A percentile compares a stretch with the other conserved stretches of the same genome.
phyloP scores from a whole-genome alignment of 1,140 invertebrate species.

The Drosophila yakuba region DNA sequence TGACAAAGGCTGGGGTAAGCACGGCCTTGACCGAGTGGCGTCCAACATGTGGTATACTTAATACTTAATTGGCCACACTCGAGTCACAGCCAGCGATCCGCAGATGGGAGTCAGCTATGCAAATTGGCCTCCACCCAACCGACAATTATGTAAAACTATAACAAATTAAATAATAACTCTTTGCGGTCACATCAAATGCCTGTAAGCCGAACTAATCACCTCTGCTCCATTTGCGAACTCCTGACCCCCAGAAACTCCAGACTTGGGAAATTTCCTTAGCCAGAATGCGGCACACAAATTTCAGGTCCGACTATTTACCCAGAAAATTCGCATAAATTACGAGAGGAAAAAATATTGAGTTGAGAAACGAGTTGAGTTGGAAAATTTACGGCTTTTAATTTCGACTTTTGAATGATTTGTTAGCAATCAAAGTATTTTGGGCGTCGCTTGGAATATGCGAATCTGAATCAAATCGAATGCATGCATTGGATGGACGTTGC shows the following conservation, averaged over 20 bases:
- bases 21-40: constrained; percentile 71
- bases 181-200: constrained; percentile 35
- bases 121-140: constrained; percentile 40
- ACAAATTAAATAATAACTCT: constrained; percentile 61
- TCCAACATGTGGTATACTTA: constrained; percentile 77
- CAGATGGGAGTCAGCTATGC: constrained; percentile 46
- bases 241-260: neutral
- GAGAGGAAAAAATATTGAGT: constrained; percentile 9
- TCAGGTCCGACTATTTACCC: constrained; percentile 13
- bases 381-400: constrained; percentile 63
- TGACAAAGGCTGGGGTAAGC: constrained; percentile 44
- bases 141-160: constrained; percentile 69
- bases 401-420: constrained; percentile 68
- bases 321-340: constrained; percentile 58
- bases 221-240: neutral
- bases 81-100: constrained; percentile 24
- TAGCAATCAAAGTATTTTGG: constrained; percentile 53
- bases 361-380: constrained; percentile 12
- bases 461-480: constrained; percentile 10
- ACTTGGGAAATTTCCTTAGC: constrained; percentile 27
- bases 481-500: constrained; percentile 33
- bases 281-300: constrained; percentile 26
- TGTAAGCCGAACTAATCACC: constrained; percentile 8
- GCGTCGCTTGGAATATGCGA: constrained; percentile 46
- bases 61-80: constrained; percentile 58